These are phyloP conservation scores for Myotis brandtii DNA, from an alignment of 2,113 vertebrate species.

Conservation along the genomic window DNA sequence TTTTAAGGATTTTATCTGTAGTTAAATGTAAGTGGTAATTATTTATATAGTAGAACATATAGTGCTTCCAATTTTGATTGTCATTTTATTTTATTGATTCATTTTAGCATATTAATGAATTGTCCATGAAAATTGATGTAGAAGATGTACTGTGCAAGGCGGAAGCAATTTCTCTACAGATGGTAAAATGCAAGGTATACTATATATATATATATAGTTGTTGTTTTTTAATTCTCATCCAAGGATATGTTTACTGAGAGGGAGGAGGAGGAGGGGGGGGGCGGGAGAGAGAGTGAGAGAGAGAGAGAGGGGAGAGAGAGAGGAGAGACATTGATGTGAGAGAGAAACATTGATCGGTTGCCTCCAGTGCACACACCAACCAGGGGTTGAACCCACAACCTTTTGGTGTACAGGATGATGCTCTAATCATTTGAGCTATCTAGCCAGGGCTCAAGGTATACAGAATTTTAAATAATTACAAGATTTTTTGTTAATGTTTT, in stretches of 20 bases:
- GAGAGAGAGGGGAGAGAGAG: too few relatives aligned
- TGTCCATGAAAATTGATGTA: conserved; percentile 97
- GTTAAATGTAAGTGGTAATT: conserved; percentile 63
- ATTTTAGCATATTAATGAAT: conserved; percentile 97
- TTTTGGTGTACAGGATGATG: background rate
- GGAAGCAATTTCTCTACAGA: conserved; percentile 95
- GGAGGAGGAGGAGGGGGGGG: too few relatives aligned
- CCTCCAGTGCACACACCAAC: background rate
- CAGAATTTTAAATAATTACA: conserved; percentile 32
- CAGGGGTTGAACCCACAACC: background rate
- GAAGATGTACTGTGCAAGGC: conserved; percentile 95
- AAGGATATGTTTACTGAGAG: background rate
- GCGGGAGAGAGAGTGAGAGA: too few relatives aligned
- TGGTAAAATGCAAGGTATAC: conserved; percentile 94
- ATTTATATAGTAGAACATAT: conserved; percentile 46
- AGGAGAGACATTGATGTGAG: background rate
- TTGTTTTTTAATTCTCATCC: background rate
- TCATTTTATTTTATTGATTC: conserved; percentile 74
- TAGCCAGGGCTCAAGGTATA: conserved; percentile 88
- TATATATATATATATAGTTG: background rate
- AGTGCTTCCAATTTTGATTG: conserved; percentile 63
- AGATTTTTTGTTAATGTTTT: conserved; percentile 38
- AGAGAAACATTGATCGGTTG: background rate
- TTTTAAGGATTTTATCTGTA: conserved; percentile 56
- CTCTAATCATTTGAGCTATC: background rate